Base-by-base conservation (phyloP, 2,888 invertebrate species). In the Calephelis perditalis region DNA sequence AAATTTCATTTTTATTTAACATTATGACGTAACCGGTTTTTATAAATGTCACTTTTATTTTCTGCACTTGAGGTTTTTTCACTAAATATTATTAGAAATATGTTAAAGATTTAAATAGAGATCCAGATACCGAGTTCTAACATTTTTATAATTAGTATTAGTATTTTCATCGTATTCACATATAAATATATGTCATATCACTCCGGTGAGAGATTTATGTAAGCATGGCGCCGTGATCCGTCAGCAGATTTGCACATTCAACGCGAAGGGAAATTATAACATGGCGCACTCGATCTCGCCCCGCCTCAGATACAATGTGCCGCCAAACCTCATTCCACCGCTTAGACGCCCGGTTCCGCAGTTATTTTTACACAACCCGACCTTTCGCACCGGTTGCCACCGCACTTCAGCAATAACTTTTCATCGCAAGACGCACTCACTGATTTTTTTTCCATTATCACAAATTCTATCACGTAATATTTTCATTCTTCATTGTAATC, bases 311-410 rank as follows among this genome's bases (percentile, higher is more conserved):
- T 85, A 88, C 88, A 87, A 83, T 86, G 87, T 85, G 87, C 87
- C 87, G 88, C 88, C 89, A 86, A 89, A 88, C 87, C 87, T 88
- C 89, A 88, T 88, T 88, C 89, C 89, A 84, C 82, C 80, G 85
- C 84, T 86, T 86, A 85, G 87, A 85, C 81, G 86, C 86, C 81
- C 84, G 85, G 85, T 89, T 88, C 88, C 89, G 90, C 88, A 86
- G 88, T 88, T 90, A 90, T 90, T 89, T 90, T 89, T 90, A 90
- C 90, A 88, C 89, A 86, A 84, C 77, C 85, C 88, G 87, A 89
- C 88, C 89, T 89, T 88, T 89, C 87, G 88, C 89, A 90, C 86
- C 89, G 86, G 80, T 87, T 84, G 84, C 86, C 85, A 88, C 86
- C 81, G 81, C 87, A 88, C 87, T 86, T 80, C 79, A 79, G 76